Percentiles rank a stretch among this genome's conserved stretches.
These are phyloP conservation scores for Peromyscus melanophrys DNA, from an alignment of 2,797 vertebrate species.

Conservation along the genomic window DNA sequence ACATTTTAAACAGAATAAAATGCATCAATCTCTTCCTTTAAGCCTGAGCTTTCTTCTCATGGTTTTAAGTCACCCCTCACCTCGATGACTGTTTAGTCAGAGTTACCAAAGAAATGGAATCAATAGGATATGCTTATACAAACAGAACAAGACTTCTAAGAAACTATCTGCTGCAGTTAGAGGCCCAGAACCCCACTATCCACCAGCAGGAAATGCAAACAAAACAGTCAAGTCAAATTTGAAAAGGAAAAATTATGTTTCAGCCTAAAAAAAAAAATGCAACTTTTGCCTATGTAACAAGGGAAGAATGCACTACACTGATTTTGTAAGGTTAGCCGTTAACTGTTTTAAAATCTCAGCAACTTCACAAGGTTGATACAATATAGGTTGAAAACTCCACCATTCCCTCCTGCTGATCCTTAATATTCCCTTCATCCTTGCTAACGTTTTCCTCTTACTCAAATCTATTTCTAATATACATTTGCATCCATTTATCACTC, in stretches of 20 bases:
- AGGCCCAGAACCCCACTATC: background rate
- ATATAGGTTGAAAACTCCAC: background rate
- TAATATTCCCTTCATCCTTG: background rate
- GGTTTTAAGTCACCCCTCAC: background rate
- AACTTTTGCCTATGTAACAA: background rate
- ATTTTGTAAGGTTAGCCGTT: conserved; percentile 16
- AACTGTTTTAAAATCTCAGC: background rate
- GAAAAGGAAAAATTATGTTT: background rate
- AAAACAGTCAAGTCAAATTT: background rate
- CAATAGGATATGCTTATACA: background rate
- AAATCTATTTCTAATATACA: background rate
- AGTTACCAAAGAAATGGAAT: background rate
- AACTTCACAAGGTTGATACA: background rate
- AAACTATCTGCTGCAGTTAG: background rate
- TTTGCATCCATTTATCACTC: background rate
- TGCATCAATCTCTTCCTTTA: background rate
- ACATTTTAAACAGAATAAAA: background rate
- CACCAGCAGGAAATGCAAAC: background rate
- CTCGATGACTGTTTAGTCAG: background rate
- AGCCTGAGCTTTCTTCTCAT: background rate
- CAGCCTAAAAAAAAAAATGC: no score
- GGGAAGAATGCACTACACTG: background rate
- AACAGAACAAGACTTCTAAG: background rate
- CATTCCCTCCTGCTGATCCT: background rate
- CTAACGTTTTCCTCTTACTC: background rate